These are phyloP conservation scores for Agrotis puta DNA, from an alignment of 2,888 invertebrate species.

Conservation along the genomic window DNA sequence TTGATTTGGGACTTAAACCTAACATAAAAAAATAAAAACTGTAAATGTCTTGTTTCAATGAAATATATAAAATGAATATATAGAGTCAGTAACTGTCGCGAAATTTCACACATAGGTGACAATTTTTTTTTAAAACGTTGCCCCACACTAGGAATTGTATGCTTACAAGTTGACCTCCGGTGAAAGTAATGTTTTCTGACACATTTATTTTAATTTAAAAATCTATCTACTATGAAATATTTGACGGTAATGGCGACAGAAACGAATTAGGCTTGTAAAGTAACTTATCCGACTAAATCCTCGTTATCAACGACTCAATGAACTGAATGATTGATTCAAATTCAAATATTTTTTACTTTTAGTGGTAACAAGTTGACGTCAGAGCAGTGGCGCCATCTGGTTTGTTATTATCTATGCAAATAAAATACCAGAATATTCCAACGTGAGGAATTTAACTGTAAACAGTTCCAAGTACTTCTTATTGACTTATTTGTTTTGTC, in stretches of 20 bases:
- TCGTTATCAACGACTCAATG: constrained; percentile 4
- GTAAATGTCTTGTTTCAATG: background rate
- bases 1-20: too few relatives aligned
- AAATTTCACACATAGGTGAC: constrained; percentile 38
- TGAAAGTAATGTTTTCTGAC: constrained; percentile 26
- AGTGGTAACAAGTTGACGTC: constrained; percentile 45
- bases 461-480: constrained; percentile 37
- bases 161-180: background rate
- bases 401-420: constrained; percentile 49
- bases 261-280: too few relatives aligned
- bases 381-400: constrained; percentile 41
- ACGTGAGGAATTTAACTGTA: constrained; percentile 53
- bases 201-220: background rate
- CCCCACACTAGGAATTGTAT: too few relatives aligned
- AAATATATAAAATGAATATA: constrained; percentile 11
- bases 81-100: constrained; percentile 5
- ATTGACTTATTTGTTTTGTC: constrained; percentile 32
- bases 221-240: background rate
- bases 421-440: constrained; percentile 44
- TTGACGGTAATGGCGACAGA: background rate
- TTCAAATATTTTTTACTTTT: constrained; percentile 20
- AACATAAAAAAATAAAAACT: background rate
- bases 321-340: constrained; percentile 24
- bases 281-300: background rate
- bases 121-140: too few relatives aligned